Evolutionary conservation across 37 sponge, comb jelly and placozoan genomes (phyloP).

Genomic region (Lycopodina hypogea): DNA sequence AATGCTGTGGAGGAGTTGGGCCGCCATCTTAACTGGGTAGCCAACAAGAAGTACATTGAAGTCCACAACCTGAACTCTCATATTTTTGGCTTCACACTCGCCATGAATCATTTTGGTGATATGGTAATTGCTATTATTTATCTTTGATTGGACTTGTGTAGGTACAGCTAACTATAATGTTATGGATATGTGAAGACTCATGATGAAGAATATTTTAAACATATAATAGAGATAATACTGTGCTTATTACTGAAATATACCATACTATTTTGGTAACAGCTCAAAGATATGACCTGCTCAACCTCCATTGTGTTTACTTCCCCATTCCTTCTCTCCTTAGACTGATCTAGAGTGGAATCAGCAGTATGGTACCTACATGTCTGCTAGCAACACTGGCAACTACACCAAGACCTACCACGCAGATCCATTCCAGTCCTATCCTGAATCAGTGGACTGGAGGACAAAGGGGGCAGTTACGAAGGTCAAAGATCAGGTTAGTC

Average conservation of each 20-base stretch:
- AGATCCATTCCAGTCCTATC: not conserved
- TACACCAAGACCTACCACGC: conserved; percentile 22
- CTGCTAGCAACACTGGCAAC: not conserved
- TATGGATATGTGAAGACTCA: not conserved
- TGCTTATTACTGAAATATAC: not conserved
- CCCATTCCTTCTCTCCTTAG: not conserved
- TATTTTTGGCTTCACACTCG: conserved; percentile 60
- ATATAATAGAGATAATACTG: not conserved
- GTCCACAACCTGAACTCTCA: conserved; percentile 61
- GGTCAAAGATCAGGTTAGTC: conserved; percentile 61
- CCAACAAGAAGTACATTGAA: conserved; percentile 70
- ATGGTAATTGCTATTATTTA: conserved; percentile 32
- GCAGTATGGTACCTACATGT: conserved; percentile 5
- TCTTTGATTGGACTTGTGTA: not conserved
- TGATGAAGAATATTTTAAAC: not conserved
- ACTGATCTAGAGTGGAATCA: conserved; percentile 34
- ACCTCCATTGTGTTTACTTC: not conserved
- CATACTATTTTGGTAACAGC: not conserved
- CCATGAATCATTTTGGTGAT: conserved; percentile 72
- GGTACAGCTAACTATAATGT: too few species aligned
- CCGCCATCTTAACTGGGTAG: conserved; percentile 43
- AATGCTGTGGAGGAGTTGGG: conserved; percentile 35
- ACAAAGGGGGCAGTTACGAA: conserved; percentile 76
- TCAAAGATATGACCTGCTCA: not conserved
- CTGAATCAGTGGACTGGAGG: conserved; percentile 78